Evolutionary conservation across 2,888 invertebrate species (phyloP), one percentile per base, ranked within the genome.

Genomic region (Morpho achilles): DNA sequence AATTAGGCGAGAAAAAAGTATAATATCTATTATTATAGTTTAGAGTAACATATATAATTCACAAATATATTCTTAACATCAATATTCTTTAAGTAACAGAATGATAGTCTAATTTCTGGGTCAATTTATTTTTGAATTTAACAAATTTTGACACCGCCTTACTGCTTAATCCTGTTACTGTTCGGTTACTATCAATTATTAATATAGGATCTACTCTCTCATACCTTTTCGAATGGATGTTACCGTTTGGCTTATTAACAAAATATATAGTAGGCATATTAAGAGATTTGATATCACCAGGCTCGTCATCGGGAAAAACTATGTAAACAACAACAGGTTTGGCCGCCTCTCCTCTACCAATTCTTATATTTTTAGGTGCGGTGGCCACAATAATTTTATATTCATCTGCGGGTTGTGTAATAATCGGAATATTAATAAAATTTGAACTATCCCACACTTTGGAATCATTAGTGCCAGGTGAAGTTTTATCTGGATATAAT

Each of bases 321-420:
- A 88, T 69, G 48, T 88, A 89, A 16, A 89, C 67, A 0, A 83
- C 70, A 7, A 77, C 64, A 1, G 76, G 77, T 42, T 74, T 73
- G 1, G 64, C 61, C 3, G 77, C 71, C 8, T 53, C 23, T 0
- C 69, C 66, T 16, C 65, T 63, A 40, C 72, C 73, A 7, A 87
- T 67, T 49, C 66, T 77, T 5, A 86, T 58, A 47, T 80, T 67
- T 0, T 79, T 73, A 0, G 89, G 89, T 0, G 89, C 87, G 0
- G 77, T 75, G 1, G 80, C 88, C 0, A 89, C 80, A 45, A 89
- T 59, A n/a, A 88, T 73, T 61, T 83, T 84, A 57, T 87, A 88
- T 49, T 80, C 70, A 1, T 72, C 65, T 44, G 71, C 77, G 0
- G 79, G 75, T 45, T 83, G 80, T 7, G 70, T 72, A 4, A 83